Percentiles rank a stretch among this genome's conserved stretches.
These are phyloP conservation scores for Esox lucius DNA, from an alignment of 2,797 vertebrate species.

Conservation along the genomic window DNA sequence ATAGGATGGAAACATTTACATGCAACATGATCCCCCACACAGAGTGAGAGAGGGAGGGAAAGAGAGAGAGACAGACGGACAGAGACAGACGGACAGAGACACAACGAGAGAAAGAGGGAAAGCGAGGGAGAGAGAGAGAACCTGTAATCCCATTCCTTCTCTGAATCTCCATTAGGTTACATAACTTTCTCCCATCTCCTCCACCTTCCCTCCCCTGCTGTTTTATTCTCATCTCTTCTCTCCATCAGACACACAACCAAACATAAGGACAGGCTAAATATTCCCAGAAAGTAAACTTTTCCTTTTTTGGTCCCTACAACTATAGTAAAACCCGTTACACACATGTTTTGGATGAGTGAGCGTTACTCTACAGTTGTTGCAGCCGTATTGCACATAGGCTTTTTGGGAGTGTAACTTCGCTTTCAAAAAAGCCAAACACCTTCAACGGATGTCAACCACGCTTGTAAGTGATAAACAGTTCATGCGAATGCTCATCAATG, in stretches of 20 bases:
- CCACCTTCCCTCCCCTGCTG: constrained; percentile 1
- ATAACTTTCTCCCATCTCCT: constrained; percentile 28
- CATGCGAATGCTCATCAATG: constrained; percentile 17
- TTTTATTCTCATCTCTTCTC: background rate
- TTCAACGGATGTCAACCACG: constrained; percentile 21
- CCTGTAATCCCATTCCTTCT: no score
- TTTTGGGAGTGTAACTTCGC: constrained; percentile 19
- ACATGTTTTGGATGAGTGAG: constrained; percentile 45
- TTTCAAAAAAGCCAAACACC: constrained; percentile 36
- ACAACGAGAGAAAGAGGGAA: background rate
- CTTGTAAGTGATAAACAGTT: constrained; percentile 31
- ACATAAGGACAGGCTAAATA: no score
- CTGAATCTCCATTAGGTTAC: background rate
- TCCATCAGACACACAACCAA: no score
- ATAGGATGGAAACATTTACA: constrained; percentile 41
- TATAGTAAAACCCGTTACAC: background rate
- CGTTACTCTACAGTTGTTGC: constrained; percentile 41
- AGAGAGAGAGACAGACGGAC: background rate
- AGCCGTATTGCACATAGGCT: constrained; percentile 31
- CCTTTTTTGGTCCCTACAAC: no score
- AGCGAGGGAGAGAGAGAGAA: no score
- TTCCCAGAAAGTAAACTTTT: no score
- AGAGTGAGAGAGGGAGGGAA: no score
- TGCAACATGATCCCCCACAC: background rate
- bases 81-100: background rate